Evolutionary conservation across 2,797 vertebrate genomes (phyloP), one percentile per base, ranked within the genome.

Genomic region (Hemibagrus guttatus): DNA sequence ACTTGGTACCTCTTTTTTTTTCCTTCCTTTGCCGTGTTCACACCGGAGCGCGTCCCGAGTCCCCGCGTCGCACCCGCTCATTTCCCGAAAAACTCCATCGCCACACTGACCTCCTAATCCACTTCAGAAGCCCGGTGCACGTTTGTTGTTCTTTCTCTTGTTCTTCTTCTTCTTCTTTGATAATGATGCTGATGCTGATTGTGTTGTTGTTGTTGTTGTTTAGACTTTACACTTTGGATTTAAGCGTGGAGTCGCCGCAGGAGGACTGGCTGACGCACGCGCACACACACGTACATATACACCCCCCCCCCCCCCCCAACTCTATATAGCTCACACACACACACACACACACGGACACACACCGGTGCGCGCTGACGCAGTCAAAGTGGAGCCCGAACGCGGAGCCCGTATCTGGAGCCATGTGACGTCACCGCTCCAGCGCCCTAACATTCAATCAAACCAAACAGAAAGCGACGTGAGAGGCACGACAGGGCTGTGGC

Each of bases 371-470:
- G 39, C 61, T 66, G 56, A 80, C 58, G 68, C 16, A 81, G n/a
- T 86, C 84, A 86, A 83, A 84, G 82, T 89, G 82, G 80, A 83
- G 86, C 86, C 42, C 82, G 75, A 69, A 64, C 46, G 14, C 79
- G 16, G 59, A n/a, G n/a, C n/a, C n/a, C 35, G 28, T 64, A 4
- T 85, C 63, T 56, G 71, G 85, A 76, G 31, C 49, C 69, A 19
- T 71, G 64, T 90, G 88, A 89, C 89, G 89, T 89, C 84, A 90
- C 59, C 46, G 81, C 49, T 72, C 42, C 17, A 6, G 49, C 39
- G 49, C 35, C 19, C 63, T 61, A 23, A 83, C 42, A 64, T 16
- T 56, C 52, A 59, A 17, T 58, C 54, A 56, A 28, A 82, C 11
- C 42, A 63, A 79, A 58, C 8, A 2, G 4, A 42, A 42, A 35